Percentiles rank a stretch among this genome's conserved stretches.
Conservation (phyloP, 2,113 vertebrate genomes). For the Esox niger region DNA sequence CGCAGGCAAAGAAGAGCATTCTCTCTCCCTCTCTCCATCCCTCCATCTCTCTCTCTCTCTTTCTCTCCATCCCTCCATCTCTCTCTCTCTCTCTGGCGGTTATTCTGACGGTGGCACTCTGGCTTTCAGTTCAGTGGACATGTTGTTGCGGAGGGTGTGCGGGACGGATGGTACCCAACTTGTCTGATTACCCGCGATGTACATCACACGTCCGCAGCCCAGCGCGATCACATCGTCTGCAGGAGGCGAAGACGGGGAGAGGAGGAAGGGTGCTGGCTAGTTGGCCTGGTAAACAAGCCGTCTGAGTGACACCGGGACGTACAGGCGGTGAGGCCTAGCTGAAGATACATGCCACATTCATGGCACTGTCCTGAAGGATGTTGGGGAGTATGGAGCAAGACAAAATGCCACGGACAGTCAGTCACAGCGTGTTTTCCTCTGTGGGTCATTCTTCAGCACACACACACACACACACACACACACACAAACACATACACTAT, state of each 20-base stretch:
- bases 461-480: too few species aligned
- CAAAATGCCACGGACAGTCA: not conserved
- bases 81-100: constrained; percentile 17
- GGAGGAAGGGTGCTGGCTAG: not conserved
- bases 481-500: too few species aligned
- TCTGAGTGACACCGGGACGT: constrained; percentile 63
- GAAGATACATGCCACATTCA: constrained; percentile 64
- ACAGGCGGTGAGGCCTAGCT: constrained; percentile 66
- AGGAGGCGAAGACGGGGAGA: constrained; percentile 24
- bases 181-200: constrained; percentile 75
- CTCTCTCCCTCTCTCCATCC: constrained; percentile 57
- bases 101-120: constrained; percentile 69
- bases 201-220: constrained; percentile 64
- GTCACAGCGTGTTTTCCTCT: too few species aligned
- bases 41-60: too few species aligned
- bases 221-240: constrained; percentile 35
- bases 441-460: too few species aligned
- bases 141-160: constrained; percentile 67
- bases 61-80: constrained; percentile 55
- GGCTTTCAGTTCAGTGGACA: constrained; percentile 68
- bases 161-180: constrained; percentile 71
- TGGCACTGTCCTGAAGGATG: constrained; percentile 30
- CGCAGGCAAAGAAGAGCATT: constrained; percentile 41
- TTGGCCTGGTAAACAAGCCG: constrained; percentile 57
- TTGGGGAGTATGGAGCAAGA: constrained; percentile 16